Conservation (phyloP, 2,888 invertebrate species). For the Apamea sordens region DNA sequence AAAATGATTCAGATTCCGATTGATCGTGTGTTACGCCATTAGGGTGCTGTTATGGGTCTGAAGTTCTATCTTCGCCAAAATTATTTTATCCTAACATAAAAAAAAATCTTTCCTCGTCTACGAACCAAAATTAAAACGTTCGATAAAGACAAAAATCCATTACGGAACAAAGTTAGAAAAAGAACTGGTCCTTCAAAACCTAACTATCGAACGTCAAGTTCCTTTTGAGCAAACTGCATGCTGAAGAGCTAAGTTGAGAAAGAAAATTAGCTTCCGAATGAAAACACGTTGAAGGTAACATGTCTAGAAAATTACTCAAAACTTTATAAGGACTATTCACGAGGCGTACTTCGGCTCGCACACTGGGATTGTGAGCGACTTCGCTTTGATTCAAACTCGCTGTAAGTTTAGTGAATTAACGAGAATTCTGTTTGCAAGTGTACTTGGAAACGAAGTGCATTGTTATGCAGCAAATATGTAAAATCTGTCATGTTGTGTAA, state of each 20-base stretch:
- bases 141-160: background rate
- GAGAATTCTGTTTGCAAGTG: conserved; percentile 19
- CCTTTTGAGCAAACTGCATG: conserved; percentile 1
- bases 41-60: too few species aligned
- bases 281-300: conserved; percentile 33
- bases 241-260: conserved; percentile 9
- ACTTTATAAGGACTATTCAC: conserved; percentile 42
- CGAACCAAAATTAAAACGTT: background rate
- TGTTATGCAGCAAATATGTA: background rate
- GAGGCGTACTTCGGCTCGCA: conserved; percentile 4
- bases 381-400: conserved; percentile 49
- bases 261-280: conserved; percentile 33
- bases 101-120: too few species aligned
- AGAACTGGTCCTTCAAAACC: background rate
- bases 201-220: conserved; percentile 7
- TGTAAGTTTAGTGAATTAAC: conserved; percentile 45
- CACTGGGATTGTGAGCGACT: conserved; percentile 28
- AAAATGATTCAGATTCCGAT: too few species aligned
- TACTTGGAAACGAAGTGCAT: background rate
- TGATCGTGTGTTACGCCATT: too few species aligned
- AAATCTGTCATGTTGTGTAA: background rate
- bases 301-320: conserved; percentile 49
- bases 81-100: too few species aligned
- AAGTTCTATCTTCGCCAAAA: background rate
- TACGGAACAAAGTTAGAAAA: background rate